Percentiles rank a stretch among this genome's conserved stretches.
Evolutionary conservation across 1,140 invertebrate genomes (phyloP).

Genomic region (Euwallacea similis): DNA sequence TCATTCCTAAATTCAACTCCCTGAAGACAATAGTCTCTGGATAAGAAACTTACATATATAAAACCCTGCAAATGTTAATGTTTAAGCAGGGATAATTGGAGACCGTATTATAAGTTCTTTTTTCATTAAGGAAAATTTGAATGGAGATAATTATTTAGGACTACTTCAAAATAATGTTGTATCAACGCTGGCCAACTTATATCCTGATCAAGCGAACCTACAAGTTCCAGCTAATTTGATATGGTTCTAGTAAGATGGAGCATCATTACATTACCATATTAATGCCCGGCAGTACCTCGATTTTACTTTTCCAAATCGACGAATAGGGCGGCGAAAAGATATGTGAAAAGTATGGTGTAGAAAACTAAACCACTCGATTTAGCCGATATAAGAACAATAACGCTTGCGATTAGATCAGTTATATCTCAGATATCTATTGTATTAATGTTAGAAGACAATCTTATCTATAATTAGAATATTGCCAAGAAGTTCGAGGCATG

Average conservation of each 20-base stretch:
- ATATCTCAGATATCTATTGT: neutral
- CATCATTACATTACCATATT: neutral
- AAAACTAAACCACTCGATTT: neutral
- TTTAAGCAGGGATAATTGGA: neutral
- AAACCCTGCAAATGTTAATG: neutral
- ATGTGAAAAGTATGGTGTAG: neutral
- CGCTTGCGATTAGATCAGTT: too few relatives aligned
- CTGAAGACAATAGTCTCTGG: neutral
- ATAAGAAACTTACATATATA: neutral
- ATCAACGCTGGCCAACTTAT: neutral
- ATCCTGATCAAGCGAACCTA: neutral
- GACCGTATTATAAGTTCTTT: neutral
- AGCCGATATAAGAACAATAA: neutral
- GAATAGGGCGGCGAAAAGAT: neutral
- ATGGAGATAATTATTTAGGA: slow-evolving; percentile 7
- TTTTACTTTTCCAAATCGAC: neutral
- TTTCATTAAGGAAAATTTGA: neutral
- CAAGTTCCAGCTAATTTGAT: neutral
- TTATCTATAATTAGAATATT: neutral
- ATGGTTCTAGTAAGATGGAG: neutral
- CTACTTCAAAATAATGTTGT: neutral
- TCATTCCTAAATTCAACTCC: neutral
- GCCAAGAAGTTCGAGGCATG: too few relatives aligned
- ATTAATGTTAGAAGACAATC: neutral
- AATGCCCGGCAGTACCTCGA: neutral